A percentile compares a stretch with the other conserved stretches of the same genome.
These are phyloP conservation scores for Alfaro cultratus DNA, from an alignment of 2,797 vertebrate species.

Conservation along the genomic window DNA sequence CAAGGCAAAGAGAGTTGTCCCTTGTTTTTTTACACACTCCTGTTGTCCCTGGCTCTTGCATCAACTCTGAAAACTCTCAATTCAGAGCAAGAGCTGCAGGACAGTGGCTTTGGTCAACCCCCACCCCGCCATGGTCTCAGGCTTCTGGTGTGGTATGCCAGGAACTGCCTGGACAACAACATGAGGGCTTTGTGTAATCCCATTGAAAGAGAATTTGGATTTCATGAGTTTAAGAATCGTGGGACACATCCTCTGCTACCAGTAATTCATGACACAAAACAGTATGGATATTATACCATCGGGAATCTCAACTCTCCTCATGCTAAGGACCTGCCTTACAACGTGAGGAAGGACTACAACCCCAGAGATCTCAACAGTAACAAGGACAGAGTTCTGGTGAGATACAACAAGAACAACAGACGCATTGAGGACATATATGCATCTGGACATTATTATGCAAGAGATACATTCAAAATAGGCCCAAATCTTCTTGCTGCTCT, in stretches of 20 bases:
- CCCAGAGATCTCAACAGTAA: conserved; percentile 64
- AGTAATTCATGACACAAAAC: conserved; percentile 50
- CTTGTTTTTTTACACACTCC: conserved; percentile 25
- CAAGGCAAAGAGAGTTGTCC: background rate
- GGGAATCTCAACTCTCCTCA: conserved; percentile 73
- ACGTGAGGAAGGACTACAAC: conserved; percentile 73
- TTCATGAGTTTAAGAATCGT: conserved; percentile 65
- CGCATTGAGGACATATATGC: conserved; percentile 66
- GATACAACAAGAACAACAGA: conserved; percentile 70
- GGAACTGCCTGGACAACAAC: conserved; percentile 77
- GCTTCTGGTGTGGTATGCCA: conserved; percentile 74
- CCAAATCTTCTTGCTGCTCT: conserved; percentile 66
- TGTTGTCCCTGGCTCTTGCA: conserved; percentile 22
- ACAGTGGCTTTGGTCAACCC: conserved; percentile 70
- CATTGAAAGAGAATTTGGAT: conserved; percentile 57
- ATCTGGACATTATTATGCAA: conserved; percentile 71
- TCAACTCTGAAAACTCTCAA: conserved; percentile 59
- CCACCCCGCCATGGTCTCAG: conserved; percentile 73
- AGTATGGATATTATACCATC: conserved; percentile 68
- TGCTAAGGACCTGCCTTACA: conserved; percentile 63
- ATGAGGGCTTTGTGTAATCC: conserved; percentile 74
- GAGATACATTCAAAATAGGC: conserved; percentile 65
- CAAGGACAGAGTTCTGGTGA: conserved; percentile 77
- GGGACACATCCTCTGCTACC: conserved; percentile 55
- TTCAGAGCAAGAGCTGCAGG: conserved; percentile 60